These are phyloP conservation scores for Tragelaphus buxtoni DNA, from an alignment of 2,113 vertebrate species.

Conservation along the genomic window DNA sequence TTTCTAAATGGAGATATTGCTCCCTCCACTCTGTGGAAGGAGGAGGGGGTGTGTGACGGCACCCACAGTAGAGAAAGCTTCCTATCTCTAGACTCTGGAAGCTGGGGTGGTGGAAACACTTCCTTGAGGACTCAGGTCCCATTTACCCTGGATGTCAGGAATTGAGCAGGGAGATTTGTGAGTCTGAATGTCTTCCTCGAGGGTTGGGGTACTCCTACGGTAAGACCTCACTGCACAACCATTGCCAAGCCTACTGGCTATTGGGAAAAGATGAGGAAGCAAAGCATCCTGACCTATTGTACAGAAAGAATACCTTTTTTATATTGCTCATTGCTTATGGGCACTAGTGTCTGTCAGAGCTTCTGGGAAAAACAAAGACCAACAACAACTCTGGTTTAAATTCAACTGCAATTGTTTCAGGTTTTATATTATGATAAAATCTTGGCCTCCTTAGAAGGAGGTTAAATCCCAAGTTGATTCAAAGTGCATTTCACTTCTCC, in stretches of 20 bases:
- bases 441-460: constrained; percentile 32
- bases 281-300: neutral
- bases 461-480: constrained; percentile 50
- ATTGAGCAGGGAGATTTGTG: neutral
- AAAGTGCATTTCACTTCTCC: constrained; percentile 46
- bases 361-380: constrained; percentile 28
- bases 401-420: constrained; percentile 42
- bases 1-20: neutral
- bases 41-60: neutral
- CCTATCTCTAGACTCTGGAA: neutral
- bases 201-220: neutral
- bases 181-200: neutral
- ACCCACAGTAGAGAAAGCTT: neutral
- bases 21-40: neutral
- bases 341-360: neutral
- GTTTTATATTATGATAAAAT: constrained; percentile 61
- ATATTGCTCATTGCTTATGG: constrained; percentile 41
- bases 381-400: constrained; percentile 21
- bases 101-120: neutral
- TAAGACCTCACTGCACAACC: neutral
- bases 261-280: neutral
- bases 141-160: neutral
- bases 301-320: neutral
- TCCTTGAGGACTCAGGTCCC: neutral
- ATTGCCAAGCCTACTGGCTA: neutral